These are phyloP conservation scores for Cephus sareptanus DNA, from an alignment of 2,888 invertebrate species.

Conservation along the genomic window DNA sequence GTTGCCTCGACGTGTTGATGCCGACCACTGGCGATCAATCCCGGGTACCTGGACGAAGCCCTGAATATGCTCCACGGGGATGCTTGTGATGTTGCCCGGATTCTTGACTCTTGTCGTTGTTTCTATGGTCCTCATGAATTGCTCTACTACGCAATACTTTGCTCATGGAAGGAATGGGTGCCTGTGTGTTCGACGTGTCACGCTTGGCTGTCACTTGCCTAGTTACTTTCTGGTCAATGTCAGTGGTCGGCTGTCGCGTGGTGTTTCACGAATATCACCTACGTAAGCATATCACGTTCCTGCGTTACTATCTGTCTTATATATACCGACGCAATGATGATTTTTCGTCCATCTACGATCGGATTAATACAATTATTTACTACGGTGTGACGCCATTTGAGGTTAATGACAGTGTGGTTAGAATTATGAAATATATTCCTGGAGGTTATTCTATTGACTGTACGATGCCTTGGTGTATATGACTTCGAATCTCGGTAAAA, in stretches of 20 bases:
- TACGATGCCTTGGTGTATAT: background rate
- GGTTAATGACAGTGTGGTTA: background rate
- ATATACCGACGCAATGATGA: background rate
- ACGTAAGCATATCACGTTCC: background rate
- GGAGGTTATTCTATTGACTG: background rate
- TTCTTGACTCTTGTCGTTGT: background rate
- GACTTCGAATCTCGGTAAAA: background rate
- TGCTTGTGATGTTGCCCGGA: background rate
- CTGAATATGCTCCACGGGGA: background rate
- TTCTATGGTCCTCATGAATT: background rate
- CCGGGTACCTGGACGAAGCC: background rate
- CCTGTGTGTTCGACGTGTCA: background rate
- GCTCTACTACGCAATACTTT: background rate
- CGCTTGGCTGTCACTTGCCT: background rate
- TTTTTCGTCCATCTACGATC: background rate
- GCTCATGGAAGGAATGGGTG: background rate
- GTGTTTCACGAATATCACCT: background rate
- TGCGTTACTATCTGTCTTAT: background rate
- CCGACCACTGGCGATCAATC: background rate
- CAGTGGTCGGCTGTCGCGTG: constrained; percentile 1
- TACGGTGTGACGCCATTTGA: background rate
- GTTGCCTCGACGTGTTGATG: background rate
- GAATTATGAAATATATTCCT: background rate
- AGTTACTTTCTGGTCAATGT: background rate
- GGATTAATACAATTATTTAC: background rate